Conservation (phyloP, 2,888 invertebrate genomes). For the Willowsia nigromaculata region DNA sequence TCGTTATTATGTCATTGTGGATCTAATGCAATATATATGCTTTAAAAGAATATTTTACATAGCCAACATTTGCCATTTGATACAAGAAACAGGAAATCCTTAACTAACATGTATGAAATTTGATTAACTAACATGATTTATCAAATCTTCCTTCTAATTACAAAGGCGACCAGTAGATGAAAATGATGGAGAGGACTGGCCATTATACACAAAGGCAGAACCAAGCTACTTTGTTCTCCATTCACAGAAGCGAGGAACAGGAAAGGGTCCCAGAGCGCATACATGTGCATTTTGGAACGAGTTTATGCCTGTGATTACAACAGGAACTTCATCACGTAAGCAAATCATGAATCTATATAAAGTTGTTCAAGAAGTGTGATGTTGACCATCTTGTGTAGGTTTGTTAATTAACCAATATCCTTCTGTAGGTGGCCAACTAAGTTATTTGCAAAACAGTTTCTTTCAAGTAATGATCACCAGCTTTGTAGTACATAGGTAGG, state of each 20-base stretch:
- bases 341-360: not conserved
- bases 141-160: not conserved
- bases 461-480: no score
- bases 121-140: not conserved
- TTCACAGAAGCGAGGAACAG: constrained; percentile 87
- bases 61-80: no score
- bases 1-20: constrained; percentile 38
- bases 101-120: not conserved
- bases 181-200: constrained; percentile 89
- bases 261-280: constrained; percentile 89
- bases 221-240: constrained; percentile 95
- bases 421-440: no score
- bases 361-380: not conserved
- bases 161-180: constrained; percentile 79
- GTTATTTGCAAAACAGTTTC: no score
- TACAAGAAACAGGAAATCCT: no score
- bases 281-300: constrained; percentile 98
- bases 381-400: not conserved
- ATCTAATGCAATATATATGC: no score
- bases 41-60: no score
- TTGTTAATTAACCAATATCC: no score
- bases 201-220: constrained; percentile 90
- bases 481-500: no score
- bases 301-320: constrained; percentile 90
- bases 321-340: constrained; percentile 77